Conservation (phyloP, 2,113 vertebrate genomes). For the Trochalopteron elliotii region DNA sequence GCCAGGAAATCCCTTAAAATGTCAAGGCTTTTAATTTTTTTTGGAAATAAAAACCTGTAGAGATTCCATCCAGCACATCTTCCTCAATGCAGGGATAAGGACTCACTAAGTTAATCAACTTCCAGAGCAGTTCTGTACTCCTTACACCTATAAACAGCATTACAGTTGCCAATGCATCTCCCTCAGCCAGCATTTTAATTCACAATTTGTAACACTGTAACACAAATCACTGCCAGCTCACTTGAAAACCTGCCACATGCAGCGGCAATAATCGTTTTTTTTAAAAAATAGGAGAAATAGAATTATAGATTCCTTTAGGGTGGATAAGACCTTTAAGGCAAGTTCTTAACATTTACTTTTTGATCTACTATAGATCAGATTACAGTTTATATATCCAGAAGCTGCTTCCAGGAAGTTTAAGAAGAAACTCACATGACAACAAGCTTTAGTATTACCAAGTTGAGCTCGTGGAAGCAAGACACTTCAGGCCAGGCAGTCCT, state of each 20-base stretch:
- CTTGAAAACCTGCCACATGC: neutral
- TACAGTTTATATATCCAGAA: neutral
- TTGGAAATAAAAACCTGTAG: rapidly evolving
- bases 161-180: neutral
- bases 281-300: rapidly evolving
- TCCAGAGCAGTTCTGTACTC: neutral
- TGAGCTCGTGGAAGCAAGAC: neutral
- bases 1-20: neutral
- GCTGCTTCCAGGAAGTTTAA: neutral
- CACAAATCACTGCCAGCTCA: neutral
- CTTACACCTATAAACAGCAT: neutral
- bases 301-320: neutral
- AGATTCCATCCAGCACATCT: neutral
- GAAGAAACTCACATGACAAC: neutral
- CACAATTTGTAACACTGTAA: rapidly evolving
- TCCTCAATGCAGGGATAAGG: neutral
- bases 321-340: rapidly evolving
- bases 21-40: rapidly evolving
- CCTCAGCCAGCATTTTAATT: neutral
- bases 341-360: neutral
- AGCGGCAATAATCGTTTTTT: neutral
- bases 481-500: neutral
- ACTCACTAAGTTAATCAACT: neutral
- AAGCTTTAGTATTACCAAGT: neutral
- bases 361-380: neutral